phyloP scores from a whole-genome alignment of 64 coral and sea anemone genomes.

The Pocillopora verrucosa region DNA sequence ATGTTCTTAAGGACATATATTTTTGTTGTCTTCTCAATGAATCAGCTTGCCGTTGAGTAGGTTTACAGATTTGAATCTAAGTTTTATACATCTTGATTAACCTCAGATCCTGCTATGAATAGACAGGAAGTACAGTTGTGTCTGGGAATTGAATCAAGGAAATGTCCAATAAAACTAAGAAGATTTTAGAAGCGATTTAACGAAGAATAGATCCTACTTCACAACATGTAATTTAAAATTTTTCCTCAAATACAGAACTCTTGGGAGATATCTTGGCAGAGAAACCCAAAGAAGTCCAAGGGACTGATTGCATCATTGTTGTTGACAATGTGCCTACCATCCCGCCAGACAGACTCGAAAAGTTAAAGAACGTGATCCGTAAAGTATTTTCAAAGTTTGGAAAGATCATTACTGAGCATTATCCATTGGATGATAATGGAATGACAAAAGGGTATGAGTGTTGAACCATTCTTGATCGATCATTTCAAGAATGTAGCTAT shows the following conservation, averaged over 20 bases:
- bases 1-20: too few species aligned
- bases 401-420: constrained; percentile 84
- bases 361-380: constrained; percentile 94
- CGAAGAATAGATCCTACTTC: neutral
- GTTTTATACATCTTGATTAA: too few species aligned
- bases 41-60: too few species aligned
- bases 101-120: too few species aligned
- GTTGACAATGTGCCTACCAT: constrained; percentile 93
- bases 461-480: neutral
- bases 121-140: too few species aligned
- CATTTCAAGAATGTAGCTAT: neutral
- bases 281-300: constrained; percentile 55
- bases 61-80: too few species aligned
- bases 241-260: constrained; percentile 69
- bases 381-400: constrained; percentile 99
- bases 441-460: constrained; percentile 87
- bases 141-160: too few species aligned
- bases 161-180: too few species aligned
- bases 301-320: constrained; percentile 90
- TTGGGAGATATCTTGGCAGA: constrained; percentile 78
- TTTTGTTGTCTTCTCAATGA: too few species aligned
- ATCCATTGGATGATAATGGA: constrained; percentile 81
- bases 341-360: constrained; percentile 82
- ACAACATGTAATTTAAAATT: neutral
- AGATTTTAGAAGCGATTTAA: neutral